These are phyloP conservation scores for Zaprionus camerounensis DNA, from an alignment of 1,140 invertebrate genomes.

Conservation along the genomic window DNA sequence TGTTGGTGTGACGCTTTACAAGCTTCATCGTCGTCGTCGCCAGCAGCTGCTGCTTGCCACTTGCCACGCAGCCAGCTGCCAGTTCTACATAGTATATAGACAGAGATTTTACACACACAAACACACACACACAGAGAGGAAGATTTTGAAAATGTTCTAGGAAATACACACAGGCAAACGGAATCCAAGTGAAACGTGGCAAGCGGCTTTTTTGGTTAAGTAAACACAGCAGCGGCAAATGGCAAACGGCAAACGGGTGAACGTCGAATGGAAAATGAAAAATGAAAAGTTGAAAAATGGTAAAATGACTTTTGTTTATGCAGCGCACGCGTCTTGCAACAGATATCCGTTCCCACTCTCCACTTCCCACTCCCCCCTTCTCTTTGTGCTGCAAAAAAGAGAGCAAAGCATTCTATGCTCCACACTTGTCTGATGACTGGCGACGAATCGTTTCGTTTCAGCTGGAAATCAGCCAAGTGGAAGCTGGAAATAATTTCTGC, in stretches of 20 bases:
- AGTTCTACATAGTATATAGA: constrained; percentile 5
- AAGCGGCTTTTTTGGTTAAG: constrained; percentile 28
- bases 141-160: constrained; percentile 7
- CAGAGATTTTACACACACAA: neutral
- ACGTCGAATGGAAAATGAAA: neutral
- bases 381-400: too few relatives aligned
- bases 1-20: constrained; percentile 38
- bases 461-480: constrained; percentile 1
- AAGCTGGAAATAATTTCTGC: constrained; percentile 6
- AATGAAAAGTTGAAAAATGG: constrained; percentile 7
- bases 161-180: neutral
- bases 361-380: neutral
- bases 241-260: neutral
- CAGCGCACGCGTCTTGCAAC: constrained; percentile 37
- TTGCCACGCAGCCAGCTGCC: constrained; percentile 23
- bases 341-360: constrained; percentile 8
- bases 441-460: constrained; percentile 4
- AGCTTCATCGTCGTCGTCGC: neutral
- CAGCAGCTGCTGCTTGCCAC: constrained; percentile 25
- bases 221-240: constrained; percentile 18
- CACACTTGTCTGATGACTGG: neutral
- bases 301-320: constrained; percentile 36
- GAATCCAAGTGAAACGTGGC: constrained; percentile 18
- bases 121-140: neutral
- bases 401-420: neutral